A percentile compares a stretch with the other conserved stretches of the same genome.
Evolutionary conservation across 2,113 vertebrate species (phyloP).

Genomic region (Dinomys branickii): DNA sequence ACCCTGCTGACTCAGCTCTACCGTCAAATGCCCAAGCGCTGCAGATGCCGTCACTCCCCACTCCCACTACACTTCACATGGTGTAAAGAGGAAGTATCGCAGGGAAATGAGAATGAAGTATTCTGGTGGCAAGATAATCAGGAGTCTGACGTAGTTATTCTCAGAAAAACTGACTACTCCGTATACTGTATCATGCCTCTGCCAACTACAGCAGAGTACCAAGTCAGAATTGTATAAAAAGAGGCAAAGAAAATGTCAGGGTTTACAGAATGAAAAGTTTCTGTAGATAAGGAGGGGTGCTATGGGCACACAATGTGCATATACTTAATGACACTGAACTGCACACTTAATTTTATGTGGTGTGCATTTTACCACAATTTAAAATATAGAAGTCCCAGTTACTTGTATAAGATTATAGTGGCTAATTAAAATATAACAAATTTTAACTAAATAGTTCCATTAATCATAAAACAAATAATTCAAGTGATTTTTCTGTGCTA

Average conservation of each 20-base stretch:
- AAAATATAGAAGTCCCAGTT: not conserved
- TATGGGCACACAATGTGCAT: not conserved
- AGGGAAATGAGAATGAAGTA: not conserved
- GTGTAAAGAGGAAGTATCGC: not conserved
- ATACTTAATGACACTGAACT: not conserved
- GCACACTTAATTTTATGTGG: not conserved
- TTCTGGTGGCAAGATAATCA: not conserved
- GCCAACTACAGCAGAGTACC: not conserved
- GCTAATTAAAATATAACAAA: slow-evolving; percentile 39
- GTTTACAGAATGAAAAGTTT: not conserved
- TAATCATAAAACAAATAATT: not conserved
- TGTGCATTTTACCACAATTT: not conserved
- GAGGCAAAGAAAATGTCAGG: not conserved
- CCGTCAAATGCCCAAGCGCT: not conserved
- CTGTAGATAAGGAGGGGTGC: not conserved
- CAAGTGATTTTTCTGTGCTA: not conserved
- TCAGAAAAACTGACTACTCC: not conserved
- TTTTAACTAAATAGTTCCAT: not conserved
- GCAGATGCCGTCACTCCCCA: not conserved
- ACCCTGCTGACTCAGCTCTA: not conserved
- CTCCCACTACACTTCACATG: accelerated
- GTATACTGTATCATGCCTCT: not conserved
- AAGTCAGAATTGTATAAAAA: not conserved
- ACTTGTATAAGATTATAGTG: not conserved
- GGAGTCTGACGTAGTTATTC: not conserved